phyloP scores from a whole-genome alignment of 1,140 invertebrate species.

The Temnothorax nylanderi region DNA sequence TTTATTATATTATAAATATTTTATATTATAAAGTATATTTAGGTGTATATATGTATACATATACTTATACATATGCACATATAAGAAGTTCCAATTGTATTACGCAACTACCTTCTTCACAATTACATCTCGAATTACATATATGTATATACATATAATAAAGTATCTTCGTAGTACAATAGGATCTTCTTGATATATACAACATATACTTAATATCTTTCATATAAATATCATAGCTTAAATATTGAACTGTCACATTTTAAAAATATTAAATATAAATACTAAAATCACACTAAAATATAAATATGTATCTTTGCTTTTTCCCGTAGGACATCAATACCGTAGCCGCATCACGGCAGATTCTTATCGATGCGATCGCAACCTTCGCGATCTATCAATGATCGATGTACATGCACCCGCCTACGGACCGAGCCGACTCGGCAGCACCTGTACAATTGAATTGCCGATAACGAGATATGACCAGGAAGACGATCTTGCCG shows the following conservation, averaged over 20 bases:
- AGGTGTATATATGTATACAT: not conserved
- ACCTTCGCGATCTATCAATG: slow-evolving; percentile 47
- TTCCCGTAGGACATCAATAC: not conserved
- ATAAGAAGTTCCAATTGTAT: no score
- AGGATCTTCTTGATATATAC: not conserved
- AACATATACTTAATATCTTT: not conserved
- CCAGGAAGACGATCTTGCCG: not conserved
- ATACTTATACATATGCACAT: no score
- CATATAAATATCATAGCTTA: not conserved
- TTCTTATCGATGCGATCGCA: slow-evolving; percentile 31
- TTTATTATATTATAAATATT: not conserved
- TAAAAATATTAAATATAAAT: not conserved
- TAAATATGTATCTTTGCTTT: not conserved
- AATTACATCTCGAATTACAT: no score
- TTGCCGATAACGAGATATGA: not conserved
- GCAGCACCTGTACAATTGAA: slow-evolving; percentile 18
- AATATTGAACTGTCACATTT: not conserved
- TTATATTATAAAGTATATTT: no score
- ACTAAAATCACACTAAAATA: not conserved
- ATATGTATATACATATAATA: no score
- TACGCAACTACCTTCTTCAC: no score
- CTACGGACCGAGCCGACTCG: not conserved
- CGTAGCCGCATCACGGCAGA: not conserved
- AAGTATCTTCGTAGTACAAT: not conserved
- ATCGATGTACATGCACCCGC: slow-evolving; percentile 27